Percentiles rank a stretch among this genome's conserved stretches.
Evolutionary conservation across 1,140 invertebrate genomes (phyloP).

Genomic region (Bombus sibiricus): DNA sequence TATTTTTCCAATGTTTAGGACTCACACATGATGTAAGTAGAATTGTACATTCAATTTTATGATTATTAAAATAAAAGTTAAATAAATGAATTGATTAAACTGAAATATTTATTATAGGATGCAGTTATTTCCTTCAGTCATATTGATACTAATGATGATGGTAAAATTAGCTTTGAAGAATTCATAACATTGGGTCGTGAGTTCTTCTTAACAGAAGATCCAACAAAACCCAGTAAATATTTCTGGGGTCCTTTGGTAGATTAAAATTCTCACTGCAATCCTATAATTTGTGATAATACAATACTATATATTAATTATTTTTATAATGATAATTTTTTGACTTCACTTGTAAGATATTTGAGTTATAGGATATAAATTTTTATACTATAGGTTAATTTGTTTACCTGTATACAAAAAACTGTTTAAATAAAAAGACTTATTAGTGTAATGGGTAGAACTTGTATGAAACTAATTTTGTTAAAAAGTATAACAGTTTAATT

Average conservation of each 20-base stretch:
- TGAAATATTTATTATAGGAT: conserved; percentile 77
- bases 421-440: not conserved
- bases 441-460: conserved; percentile 25
- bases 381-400: not conserved
- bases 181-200: conserved; percentile 91
- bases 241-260: conserved; percentile 91
- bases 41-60: not conserved
- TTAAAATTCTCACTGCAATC: conserved; percentile 59
- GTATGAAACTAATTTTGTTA: conserved; percentile 27
- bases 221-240: conserved; percentile 89
- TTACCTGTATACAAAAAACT: not conserved
- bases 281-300: conserved; percentile 64
- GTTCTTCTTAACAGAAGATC: conserved; percentile 90
- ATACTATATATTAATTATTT: not conserved
- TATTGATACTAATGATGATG: conserved; percentile 91
- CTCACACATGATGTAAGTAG: conserved; percentile 86
- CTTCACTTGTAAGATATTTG: conserved; percentile 1
- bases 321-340: not conserved
- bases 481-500: conserved; percentile 52
- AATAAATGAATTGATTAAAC: conserved; percentile 1
- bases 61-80: conserved; percentile 10
- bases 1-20: conserved; percentile 91
- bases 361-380: conserved; percentile 14
- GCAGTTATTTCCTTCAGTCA: conserved; percentile 89
- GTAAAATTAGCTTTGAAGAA: conserved; percentile 89